Conservation (phyloP, 2,797 vertebrate genomes). For the Takifugu rubripes region DNA sequence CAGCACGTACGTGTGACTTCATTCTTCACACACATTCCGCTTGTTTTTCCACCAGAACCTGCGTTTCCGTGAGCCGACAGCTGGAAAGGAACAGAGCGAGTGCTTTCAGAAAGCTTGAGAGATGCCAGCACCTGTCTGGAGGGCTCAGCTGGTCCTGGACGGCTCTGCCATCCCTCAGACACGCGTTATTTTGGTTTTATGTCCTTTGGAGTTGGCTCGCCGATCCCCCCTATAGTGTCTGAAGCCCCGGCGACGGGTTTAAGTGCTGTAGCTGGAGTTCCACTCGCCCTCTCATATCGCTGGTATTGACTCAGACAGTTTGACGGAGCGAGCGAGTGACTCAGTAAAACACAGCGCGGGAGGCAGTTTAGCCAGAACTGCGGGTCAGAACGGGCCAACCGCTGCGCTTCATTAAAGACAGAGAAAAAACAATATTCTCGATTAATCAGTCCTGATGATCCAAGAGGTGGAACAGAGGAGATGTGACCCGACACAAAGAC, state of each 20-base stretch:
- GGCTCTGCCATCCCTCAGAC: conserved; percentile 42
- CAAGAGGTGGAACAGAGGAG: too few species aligned
- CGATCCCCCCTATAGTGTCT: conserved; percentile 10
- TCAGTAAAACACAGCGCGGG: conserved; percentile 17
- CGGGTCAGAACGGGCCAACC: too few species aligned
- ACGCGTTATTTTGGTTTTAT: conserved; percentile 2
- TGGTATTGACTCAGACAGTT: conserved; percentile 52
- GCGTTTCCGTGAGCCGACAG: conserved; percentile 25
- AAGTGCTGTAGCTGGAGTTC: conserved; percentile 30
- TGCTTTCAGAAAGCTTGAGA: conserved; percentile 59
- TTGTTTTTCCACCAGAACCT: conserved; percentile 1
- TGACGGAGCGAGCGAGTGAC: conserved; percentile 21
- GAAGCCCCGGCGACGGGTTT: conserved; percentile 34
- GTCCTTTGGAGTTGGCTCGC: conserved; percentile 24
- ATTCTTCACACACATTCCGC: background rate
- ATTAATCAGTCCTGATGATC: too few species aligned
- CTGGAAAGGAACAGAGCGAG: conserved; percentile 54
- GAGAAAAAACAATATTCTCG: too few species aligned
- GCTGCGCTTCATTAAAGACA: too few species aligned
- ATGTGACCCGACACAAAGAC: too few species aligned
- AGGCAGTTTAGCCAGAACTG: conserved; percentile 15
- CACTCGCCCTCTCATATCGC: conserved; percentile 30
- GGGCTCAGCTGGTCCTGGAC: conserved; percentile 46
- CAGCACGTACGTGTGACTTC: too few species aligned
- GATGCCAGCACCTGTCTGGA: conserved; percentile 61